Evolutionary conservation across 2,797 vertebrate species (phyloP).

Genomic region (Euthynnus affinis): DNA sequence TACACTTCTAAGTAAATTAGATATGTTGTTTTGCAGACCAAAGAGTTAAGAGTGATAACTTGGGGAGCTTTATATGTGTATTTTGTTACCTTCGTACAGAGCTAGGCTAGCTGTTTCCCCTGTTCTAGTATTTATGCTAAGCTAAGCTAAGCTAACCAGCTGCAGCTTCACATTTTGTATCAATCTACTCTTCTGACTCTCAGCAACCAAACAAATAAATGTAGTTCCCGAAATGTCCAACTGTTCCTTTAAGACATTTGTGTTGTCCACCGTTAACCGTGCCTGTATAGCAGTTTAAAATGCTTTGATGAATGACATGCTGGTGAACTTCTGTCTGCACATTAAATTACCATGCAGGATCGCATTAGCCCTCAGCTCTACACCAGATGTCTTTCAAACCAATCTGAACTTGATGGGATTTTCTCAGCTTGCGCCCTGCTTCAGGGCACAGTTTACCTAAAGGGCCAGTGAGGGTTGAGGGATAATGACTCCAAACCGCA

Average conservation of each 20-base stretch:
- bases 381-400: constrained; percentile 74
- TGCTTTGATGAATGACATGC: constrained; percentile 30
- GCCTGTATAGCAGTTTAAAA: constrained; percentile 5
- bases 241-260: background rate
- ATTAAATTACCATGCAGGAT: constrained; percentile 50
- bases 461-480: constrained; percentile 47
- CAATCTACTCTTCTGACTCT: background rate
- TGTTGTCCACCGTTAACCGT: background rate
- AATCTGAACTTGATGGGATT: constrained; percentile 76
- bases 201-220: background rate
- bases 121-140: background rate
- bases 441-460: constrained; percentile 55
- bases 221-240: background rate
- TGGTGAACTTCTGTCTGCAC: constrained; percentile 39
- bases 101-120: no score
- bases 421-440: constrained; percentile 61
- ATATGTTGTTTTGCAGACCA: no score
- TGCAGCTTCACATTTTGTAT: background rate
- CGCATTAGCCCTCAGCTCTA: constrained; percentile 46
- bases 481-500: constrained; percentile 73
- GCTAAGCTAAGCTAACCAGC: constrained; percentile 16
- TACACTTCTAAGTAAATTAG: background rate
- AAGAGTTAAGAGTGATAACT: no score
- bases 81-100: background rate
- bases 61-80: no score